A percentile compares a stretch with the other conserved stretches of the same genome.
Evolutionary conservation across 2,797 vertebrate species (phyloP).

Genomic region (Perodicticus potto): DNA sequence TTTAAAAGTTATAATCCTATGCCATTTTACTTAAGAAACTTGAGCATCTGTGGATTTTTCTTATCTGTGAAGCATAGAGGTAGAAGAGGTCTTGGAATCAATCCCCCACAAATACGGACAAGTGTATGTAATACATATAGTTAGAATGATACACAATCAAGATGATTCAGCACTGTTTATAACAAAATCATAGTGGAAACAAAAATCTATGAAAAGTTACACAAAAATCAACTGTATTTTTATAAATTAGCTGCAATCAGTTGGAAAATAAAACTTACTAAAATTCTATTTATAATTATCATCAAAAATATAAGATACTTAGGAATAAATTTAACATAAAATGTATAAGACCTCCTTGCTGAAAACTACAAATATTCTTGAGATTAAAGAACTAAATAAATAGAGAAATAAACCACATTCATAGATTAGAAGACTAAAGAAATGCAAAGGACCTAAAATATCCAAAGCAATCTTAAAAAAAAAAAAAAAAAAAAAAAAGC

Average conservation of each 20-base stretch:
- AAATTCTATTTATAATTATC: background rate
- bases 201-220: background rate
- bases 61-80: too few relatives aligned
- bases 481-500: background rate
- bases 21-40: too few relatives aligned
- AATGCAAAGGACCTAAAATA: background rate
- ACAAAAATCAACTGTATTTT: background rate
- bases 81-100: too few relatives aligned
- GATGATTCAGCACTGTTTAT: background rate
- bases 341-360: background rate
- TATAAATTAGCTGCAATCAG: background rate
- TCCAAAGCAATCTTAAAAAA: slow-evolving; percentile 29
- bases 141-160: background rate
- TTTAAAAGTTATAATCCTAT: too few relatives aligned
- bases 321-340: background rate
- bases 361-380: background rate
- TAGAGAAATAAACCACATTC: too few relatives aligned
- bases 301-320: slow-evolving; percentile 5
- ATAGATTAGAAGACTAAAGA: background rate
- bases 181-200: background rate
- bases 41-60: too few relatives aligned
- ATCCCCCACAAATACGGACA: too few relatives aligned
- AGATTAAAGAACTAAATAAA: background rate
- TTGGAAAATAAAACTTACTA: background rate
- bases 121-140: background rate